Evolutionary conservation across 2,113 vertebrate genomes (phyloP), one percentile per base, ranked within the genome.

Genomic region (Mormyrus iriodes): DNA sequence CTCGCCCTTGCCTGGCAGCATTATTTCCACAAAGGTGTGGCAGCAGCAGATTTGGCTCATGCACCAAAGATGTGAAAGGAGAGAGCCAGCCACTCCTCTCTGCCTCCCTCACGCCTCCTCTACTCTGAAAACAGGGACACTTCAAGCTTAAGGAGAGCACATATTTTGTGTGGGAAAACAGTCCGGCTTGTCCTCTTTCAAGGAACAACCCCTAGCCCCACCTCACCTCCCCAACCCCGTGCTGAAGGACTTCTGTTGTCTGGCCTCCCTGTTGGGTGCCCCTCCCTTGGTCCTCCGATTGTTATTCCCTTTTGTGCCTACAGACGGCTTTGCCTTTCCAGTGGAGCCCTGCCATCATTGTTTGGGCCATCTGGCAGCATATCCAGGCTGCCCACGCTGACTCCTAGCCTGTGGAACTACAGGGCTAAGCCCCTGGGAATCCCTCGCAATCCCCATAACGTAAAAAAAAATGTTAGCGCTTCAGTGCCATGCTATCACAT

Each of bases 81-180:
- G 90, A 90, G 91, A 49, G 84, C 39, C 76, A 84, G 88, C 48
- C 2, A 27, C 13, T 44, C 15, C 52, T 90, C 85, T 82, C 90
- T 87, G 48, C 91, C 83, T 91, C 88, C 88, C 73, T 42, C 19
- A 86, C 52, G 65, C 69, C 65, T 89, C 90, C 89, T 39, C 86
- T 91, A 76, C 90, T 48, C 91, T 48, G 92, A 89, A 94, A 93
- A 82, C 69, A 92, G 93, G 93, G 90, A 90, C 89, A 89, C 88
- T 89, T 35, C 73, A 88, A 91, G 92, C 90, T 93, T 92, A 94
- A 92, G 93, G 89, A 91, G 52, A 90, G 91, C 92, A 90, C 92
- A 93, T 95, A 94, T 95, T 96, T 95, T 95, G 93, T 94, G 90
- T 84, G 15, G 82, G 91, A 88, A 93, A 92, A 91, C 92, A 92